Conservation (phyloP, 2,888 invertebrate genomes). For the Cerastis rubricosa region DNA sequence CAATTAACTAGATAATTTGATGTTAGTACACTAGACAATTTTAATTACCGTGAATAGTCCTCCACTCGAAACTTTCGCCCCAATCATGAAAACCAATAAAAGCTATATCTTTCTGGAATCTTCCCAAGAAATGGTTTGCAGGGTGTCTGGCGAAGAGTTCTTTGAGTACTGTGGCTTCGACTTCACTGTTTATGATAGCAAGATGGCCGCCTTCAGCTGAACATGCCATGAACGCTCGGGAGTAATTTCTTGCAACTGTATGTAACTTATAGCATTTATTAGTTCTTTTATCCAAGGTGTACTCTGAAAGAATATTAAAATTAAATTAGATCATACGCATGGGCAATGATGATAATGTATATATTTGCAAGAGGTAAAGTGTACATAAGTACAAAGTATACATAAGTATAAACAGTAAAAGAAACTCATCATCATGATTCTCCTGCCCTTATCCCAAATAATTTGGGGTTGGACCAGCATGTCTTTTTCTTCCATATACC, state of each 20-base stretch:
- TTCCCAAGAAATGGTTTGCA: background rate
- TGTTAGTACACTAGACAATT: background rate
- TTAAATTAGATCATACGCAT: background rate
- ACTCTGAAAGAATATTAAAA: constrained; percentile 20
- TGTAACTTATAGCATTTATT: constrained; percentile 81
- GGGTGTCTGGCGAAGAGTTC: constrained; percentile 54
- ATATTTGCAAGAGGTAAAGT: background rate
- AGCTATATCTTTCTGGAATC: constrained; percentile 6
- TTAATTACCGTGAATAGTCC: constrained; percentile 25
- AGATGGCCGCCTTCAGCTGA: constrained; percentile 77
- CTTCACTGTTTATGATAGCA: constrained; percentile 75
- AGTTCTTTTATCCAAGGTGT: constrained; percentile 31
- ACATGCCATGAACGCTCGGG: constrained; percentile 76
- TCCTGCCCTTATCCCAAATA: too few species aligned
- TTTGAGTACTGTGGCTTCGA: constrained; percentile 67
- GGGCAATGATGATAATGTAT: background rate
- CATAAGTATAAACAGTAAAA: background rate
- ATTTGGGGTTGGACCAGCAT: too few species aligned
- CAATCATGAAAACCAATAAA: constrained; percentile 38
- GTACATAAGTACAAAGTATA: too few species aligned
- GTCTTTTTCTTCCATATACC: too few species aligned
- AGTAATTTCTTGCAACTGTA: constrained; percentile 70
- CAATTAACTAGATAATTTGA: background rate
- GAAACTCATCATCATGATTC: background rate
- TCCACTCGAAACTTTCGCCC: constrained; percentile 8